A percentile compares a stretch with the other conserved stretches of the same genome.
These are phyloP conservation scores for Apamea anceps DNA, from an alignment of 2,888 invertebrate genomes.

Conservation along the genomic window DNA sequence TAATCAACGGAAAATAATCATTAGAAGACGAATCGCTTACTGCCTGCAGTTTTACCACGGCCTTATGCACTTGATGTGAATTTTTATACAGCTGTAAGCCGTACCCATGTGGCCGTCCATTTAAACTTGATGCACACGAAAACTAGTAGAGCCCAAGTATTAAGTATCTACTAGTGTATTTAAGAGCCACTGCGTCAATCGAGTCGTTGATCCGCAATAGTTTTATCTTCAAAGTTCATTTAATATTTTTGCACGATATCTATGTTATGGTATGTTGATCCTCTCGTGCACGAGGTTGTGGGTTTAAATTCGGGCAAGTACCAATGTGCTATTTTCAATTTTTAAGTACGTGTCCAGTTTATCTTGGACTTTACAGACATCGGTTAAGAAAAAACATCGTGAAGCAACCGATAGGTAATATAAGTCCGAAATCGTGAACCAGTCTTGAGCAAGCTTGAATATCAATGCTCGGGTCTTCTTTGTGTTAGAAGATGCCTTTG, in stretches of 20 bases:
- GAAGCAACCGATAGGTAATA: too few species aligned
- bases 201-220: not conserved
- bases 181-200: not conserved
- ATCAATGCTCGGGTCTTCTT: too few species aligned
- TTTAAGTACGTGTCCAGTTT: too few species aligned
- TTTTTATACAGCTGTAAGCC: slow-evolving; percentile 22
- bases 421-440: too few species aligned
- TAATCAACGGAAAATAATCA: not conserved
- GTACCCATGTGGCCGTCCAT: not conserved
- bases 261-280: not conserved
- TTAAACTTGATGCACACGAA: slow-evolving; percentile 1
- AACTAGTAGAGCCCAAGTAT: not conserved
- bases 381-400: too few species aligned
- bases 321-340: too few species aligned
- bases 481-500: too few species aligned
- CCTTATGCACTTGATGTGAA: slow-evolving; percentile 30
- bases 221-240: not conserved
- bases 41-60: not conserved
- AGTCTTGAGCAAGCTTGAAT: too few species aligned
- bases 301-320: too few species aligned
- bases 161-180: not conserved
- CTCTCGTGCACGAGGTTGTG: too few species aligned
- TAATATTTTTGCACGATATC: not conserved
- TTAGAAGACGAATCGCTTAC: not conserved
- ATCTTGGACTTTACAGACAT: too few species aligned